phyloP scores from a whole-genome alignment of 2,797 vertebrate species.

The Apodemus agrarius region DNA sequence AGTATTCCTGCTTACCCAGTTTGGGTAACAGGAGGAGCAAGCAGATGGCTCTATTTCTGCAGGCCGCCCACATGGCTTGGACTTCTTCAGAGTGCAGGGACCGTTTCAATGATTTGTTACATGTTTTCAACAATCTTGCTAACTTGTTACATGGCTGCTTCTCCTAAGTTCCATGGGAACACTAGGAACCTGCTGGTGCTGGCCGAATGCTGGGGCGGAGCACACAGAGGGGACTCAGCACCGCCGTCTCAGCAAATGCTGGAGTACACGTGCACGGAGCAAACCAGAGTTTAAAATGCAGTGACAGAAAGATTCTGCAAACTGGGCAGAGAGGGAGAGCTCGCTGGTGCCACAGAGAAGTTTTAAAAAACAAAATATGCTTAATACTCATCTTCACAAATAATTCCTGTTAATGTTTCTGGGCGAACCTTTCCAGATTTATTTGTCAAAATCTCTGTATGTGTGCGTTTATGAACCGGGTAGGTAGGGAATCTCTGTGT shows the following conservation, averaged over 20 bases:
- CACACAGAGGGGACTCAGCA: background rate
- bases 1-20: background rate
- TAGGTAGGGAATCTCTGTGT: constrained; percentile 17
- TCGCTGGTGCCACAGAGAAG: background rate
- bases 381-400: constrained; percentile 18
- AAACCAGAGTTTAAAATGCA: background rate
- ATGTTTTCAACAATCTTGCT: background rate
- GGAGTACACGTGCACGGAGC: background rate
- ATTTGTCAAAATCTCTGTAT: background rate
- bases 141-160: background rate
- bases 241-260: background rate
- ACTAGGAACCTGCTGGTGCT: background rate
- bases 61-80: background rate
- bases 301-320: background rate
- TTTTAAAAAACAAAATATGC: constrained; percentile 25
- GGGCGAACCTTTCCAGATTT: background rate
- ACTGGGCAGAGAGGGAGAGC: constrained; percentile 27
- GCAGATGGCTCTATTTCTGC: background rate
- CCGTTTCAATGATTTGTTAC: background rate
- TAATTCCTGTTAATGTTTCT: background rate
- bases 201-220: background rate
- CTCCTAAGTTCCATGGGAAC: background rate
- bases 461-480: constrained; percentile 1
- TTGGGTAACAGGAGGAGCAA: background rate
- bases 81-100: background rate